These are phyloP conservation scores for Clupea harengus DNA, from an alignment of 2,113 vertebrate genomes.

Conservation along the genomic window DNA sequence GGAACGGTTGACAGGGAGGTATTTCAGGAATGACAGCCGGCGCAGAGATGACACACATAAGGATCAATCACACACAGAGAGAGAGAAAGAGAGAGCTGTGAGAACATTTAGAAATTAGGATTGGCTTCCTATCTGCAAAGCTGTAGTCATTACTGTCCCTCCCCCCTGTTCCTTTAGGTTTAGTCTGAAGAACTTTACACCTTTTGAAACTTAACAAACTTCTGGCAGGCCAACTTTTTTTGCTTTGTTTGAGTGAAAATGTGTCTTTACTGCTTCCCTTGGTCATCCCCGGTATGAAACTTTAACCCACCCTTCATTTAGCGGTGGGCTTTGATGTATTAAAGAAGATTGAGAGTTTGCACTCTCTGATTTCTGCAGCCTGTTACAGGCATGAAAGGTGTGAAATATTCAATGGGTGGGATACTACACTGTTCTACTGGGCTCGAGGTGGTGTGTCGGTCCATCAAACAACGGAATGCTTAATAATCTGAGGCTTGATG, in stretches of 20 bases:
- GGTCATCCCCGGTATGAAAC: conserved; percentile 28
- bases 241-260: background rate
- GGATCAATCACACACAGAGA: conserved; percentile 20
- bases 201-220: background rate
- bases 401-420: conserved; percentile 51
- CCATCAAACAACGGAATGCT: conserved; percentile 36
- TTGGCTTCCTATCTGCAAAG: conserved; percentile 37
- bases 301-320: conserved; percentile 41
- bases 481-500: conserved; percentile 45
- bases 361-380: conserved; percentile 42
- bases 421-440: conserved; percentile 35
- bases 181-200: too few relatives aligned
- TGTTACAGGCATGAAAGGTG: conserved; percentile 1
- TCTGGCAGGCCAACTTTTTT: conserved; percentile 6
- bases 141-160: background rate
- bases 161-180: too few relatives aligned
- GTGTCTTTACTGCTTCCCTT: conserved; percentile 28
- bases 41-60: conserved; percentile 29
- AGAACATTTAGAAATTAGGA: background rate
- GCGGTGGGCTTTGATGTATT: conserved; percentile 40
- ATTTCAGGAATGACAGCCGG: conserved; percentile 35
- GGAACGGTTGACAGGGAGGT: conserved; percentile 31
- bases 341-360: conserved; percentile 38
- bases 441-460: conserved; percentile 30
- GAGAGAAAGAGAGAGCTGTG: background rate